A percentile compares a stretch with the other conserved stretches of the same genome.
Conservation (phyloP, 2,113 vertebrate genomes). For the Tenebrosternarchus preto region DNA sequence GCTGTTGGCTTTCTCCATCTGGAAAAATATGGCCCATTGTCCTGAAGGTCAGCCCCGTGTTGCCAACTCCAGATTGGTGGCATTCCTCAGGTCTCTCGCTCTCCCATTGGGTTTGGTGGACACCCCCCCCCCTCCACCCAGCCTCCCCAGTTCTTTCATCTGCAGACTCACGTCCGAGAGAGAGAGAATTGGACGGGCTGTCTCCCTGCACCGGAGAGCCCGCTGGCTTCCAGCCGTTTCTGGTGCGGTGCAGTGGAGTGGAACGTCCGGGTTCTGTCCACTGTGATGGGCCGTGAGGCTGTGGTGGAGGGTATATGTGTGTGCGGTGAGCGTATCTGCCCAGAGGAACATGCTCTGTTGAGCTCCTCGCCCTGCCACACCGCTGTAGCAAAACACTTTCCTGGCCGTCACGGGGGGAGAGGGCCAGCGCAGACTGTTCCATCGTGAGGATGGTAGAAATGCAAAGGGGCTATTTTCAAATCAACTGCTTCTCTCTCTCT, state of each 20-base stretch:
- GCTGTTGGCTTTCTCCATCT: constrained; percentile 69
- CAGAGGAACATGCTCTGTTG: constrained; percentile 32
- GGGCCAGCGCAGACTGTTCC: constrained; percentile 40
- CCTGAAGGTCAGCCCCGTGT: constrained; percentile 71
- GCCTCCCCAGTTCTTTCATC: neutral
- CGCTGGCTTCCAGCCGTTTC: too few species aligned
- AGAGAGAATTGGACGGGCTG: neutral
- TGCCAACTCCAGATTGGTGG: constrained; percentile 64
- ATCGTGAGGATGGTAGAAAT: constrained; percentile 60
- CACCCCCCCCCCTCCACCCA: neutral
- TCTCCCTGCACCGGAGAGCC: too few species aligned
- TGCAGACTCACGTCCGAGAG: neutral
- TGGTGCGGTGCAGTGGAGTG: neutral
- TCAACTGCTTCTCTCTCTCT: constrained; percentile 31
- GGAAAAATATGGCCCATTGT: constrained; percentile 76
- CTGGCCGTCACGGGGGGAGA: constrained; percentile 51
- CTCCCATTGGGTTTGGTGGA: constrained; percentile 40
- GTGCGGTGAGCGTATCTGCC: neutral
- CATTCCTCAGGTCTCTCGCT: constrained; percentile 65
- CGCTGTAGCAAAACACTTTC: constrained; percentile 42
- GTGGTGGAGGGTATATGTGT: neutral
- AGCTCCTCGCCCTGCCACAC: constrained; percentile 12
- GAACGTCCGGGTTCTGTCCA: neutral
- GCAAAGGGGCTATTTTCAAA: constrained; percentile 63
- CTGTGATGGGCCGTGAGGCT: neutral